These are phyloP conservation scores for Ceratitis capitata DNA, from an alignment of 1,140 invertebrate species.

Conservation along the genomic window DNA sequence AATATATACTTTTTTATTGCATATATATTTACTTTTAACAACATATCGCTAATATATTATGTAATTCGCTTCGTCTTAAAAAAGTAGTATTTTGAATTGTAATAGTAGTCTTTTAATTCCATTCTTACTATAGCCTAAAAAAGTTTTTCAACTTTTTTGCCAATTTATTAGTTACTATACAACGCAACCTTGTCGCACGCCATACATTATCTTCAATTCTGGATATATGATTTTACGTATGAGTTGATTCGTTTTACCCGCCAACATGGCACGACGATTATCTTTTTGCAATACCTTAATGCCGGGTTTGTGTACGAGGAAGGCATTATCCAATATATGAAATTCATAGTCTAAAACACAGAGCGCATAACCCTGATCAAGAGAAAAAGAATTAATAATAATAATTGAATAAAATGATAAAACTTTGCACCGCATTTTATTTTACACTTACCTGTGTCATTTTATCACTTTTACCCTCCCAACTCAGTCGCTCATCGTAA, in stretches of 20 bases:
- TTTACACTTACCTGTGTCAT: slow-evolving; percentile 84
- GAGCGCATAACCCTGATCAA: slow-evolving; percentile 82
- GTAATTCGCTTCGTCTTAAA: background rate
- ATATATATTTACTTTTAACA: background rate
- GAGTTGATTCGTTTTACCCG: slow-evolving; percentile 80
- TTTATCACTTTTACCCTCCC: slow-evolving; percentile 91
- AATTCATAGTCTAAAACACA: slow-evolving; percentile 91
- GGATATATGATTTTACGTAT: slow-evolving; percentile 85
- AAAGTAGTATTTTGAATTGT: slow-evolving; percentile 34
- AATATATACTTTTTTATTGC: background rate
- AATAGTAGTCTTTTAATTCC: slow-evolving; percentile 37
- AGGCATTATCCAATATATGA: slow-evolving; percentile 89
- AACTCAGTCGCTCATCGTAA: slow-evolving; percentile 87
- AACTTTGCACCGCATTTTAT: background rate
- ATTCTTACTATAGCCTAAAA: slow-evolving; percentile 35
- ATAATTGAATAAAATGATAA: background rate
- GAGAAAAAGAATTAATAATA: slow-evolving; percentile 47
- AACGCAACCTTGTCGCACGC: slow-evolving; percentile 80
- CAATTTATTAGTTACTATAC: slow-evolving; percentile 71
- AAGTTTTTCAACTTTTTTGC: slow-evolving; percentile 56
- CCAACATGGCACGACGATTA: slow-evolving; percentile 76
- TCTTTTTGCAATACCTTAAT: slow-evolving; percentile 85
- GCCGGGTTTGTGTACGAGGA: slow-evolving; percentile 86
- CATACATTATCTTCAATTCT: slow-evolving; percentile 85
- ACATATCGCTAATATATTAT: background rate